Evolutionary conservation across 2,888 invertebrate species (phyloP), one percentile per base, ranked within the genome.

Genomic region (Synanthedon myopaeformis): DNA sequence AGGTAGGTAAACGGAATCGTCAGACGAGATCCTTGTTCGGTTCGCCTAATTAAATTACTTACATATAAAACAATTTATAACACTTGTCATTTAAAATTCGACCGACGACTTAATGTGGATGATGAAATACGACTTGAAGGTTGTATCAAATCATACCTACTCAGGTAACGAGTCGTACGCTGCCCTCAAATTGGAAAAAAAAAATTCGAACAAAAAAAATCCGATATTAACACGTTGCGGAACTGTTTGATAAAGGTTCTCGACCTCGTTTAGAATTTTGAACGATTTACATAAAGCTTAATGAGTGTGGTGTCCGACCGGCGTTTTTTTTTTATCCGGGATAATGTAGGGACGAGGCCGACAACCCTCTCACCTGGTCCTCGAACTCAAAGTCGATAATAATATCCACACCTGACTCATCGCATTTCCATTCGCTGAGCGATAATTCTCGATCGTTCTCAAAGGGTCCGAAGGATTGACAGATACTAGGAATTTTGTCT

Each of bases 91-190:
- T 64, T 60, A 60, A 70, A 82, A 72, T 82, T 78, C 64, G 84
- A 76, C 79, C 84, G 64, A 69, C 65, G 35, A 35, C 35, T 35
- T 35, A 62, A 59, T 59, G 67, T 69, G 70, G 64, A 69, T 78
- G 76, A 79, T 74, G 79, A 79, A 78, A 77, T 75, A 75, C 65
- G 61, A 4, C 60, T 58, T 69, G 78, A 82, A 82, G 82, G 80
- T 82, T 77, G 76, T 72, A 71, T 69, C 70, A 66, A 62, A 69
- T 59, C 67, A 66, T 62, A 64, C 58, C 70, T 76, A 81, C 76
- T 58, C 61, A 58, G 59, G 71, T 61, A 63, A 62, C 63, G 61
- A 60, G 45, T 45, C 58, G 66, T 65, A 61, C 72, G 64, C 66
- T 69, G 73, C 74, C 74, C 74, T 76, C 73, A 64, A 57, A 58